Percentiles rank a stretch among this genome's conserved stretches.
These are phyloP conservation scores for Andrena flavipes DNA, from an alignment of 2,888 invertebrate genomes.

Conservation along the genomic window DNA sequence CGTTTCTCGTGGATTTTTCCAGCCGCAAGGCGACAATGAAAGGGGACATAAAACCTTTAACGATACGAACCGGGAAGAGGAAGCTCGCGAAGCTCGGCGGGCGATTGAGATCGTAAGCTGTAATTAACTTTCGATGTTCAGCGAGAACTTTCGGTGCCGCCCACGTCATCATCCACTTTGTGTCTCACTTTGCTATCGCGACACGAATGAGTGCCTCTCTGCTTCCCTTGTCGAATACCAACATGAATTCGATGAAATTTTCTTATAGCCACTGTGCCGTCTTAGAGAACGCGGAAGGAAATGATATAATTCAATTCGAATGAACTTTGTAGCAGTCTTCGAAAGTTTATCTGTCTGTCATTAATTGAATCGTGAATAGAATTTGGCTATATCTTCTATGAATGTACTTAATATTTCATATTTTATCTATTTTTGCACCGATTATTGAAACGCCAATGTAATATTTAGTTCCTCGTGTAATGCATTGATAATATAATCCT, in stretches of 20 bases:
- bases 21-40: slow-evolving; percentile 43
- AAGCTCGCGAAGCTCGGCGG: slow-evolving; percentile 45
- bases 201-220: background rate
- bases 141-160: slow-evolving; percentile 46
- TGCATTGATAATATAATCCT: too few relatives aligned
- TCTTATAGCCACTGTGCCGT: background rate
- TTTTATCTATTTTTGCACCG: too few relatives aligned
- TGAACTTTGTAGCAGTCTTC: too few relatives aligned
- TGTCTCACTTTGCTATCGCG: slow-evolving; percentile 12
- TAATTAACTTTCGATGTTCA: slow-evolving; percentile 63
- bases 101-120: slow-evolving; percentile 43
- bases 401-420: too few relatives aligned
- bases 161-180: slow-evolving; percentile 49
- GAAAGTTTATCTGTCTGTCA: too few relatives aligned
- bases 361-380: too few relatives aligned
- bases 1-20: slow-evolving; percentile 22
- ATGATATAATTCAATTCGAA: background rate
- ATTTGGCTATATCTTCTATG: too few relatives aligned
- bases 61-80: slow-evolving; percentile 52
- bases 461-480: too few relatives aligned
- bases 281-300: background rate
- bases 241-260: background rate
- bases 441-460: too few relatives aligned
- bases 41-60: slow-evolving; percentile 60
- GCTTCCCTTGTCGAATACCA: background rate